A percentile compares a stretch with the other conserved stretches of the same genome.
Evolutionary conservation across 2,797 vertebrate genomes (phyloP).

Genomic region (Sebastes glaucus): DNA sequence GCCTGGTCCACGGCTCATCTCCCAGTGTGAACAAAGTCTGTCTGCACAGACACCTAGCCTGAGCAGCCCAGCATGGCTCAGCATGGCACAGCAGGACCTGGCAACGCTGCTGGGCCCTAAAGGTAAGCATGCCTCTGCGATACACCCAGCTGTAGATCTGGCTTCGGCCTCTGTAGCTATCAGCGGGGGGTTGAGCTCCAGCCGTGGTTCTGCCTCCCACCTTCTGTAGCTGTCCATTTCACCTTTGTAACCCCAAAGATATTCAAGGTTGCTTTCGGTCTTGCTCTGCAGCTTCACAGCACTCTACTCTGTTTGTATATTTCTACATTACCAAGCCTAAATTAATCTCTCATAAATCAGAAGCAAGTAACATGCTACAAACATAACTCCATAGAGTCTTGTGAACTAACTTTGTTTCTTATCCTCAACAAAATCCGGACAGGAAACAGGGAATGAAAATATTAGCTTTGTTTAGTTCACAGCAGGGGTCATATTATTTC

Average conservation of each 20-base stretch:
- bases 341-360: not conserved
- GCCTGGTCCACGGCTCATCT: conserved; percentile 20
- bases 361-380: not conserved
- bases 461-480: not conserved
- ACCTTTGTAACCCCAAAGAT: not conserved
- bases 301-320: not conserved
- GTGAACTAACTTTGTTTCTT: not conserved
- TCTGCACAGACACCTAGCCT: conserved; percentile 24
- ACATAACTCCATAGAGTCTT: not conserved
- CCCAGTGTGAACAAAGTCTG: conserved; percentile 48
- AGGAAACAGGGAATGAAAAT: not conserved
- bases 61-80: conserved; percentile 29
- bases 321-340: not conserved
- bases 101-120: conserved; percentile 22
- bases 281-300: conserved; percentile 2
- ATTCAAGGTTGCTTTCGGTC: not conserved
- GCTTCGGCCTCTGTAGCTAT: conserved; percentile 17
- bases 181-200: conserved; percentile 4
- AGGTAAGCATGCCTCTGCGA: conserved; percentile 29
- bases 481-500: not conserved
- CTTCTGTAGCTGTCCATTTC: not conserved
- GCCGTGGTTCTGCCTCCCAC: not conserved
- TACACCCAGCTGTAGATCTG: conserved; percentile 33
- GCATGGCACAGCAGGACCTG: conserved; percentile 35
- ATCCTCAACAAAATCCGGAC: not conserved